A percentile compares a stretch with the other conserved stretches of the same genome.
Evolutionary conservation across 2,113 vertebrate species (phyloP).

Genomic region (Trematomus loennbergii): DNA sequence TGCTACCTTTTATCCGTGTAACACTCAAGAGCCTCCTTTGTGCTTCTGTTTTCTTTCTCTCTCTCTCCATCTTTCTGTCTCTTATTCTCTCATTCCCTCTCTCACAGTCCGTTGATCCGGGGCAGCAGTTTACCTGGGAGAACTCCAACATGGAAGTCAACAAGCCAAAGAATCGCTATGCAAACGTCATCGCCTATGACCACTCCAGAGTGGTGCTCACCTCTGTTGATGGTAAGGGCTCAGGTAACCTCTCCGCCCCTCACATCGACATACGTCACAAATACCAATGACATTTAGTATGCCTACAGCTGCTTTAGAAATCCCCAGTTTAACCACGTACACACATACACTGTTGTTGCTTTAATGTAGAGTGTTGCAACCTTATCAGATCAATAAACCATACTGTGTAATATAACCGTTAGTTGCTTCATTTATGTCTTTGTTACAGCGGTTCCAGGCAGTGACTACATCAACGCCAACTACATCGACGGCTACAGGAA

Average conservation of each 20-base stretch:
- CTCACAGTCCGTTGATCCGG: slow-evolving; percentile 93
- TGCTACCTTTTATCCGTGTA: slow-evolving; percentile 7
- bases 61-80: slow-evolving; percentile 18
- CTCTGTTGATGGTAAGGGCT: slow-evolving; percentile 91
- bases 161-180: slow-evolving; percentile 98
- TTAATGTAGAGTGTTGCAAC: not conserved
- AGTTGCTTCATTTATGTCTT: not conserved
- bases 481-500: slow-evolving; percentile 96
- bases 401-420: not conserved
- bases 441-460: slow-evolving; percentile 90
- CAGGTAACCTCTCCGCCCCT: slow-evolving; percentile 35
- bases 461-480: slow-evolving; percentile 96
- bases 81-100: not conserved
- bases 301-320: slow-evolving; percentile 18
- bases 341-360: not conserved
- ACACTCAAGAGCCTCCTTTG: slow-evolving; percentile 27
- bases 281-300: slow-evolving; percentile 8
- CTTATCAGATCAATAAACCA: not conserved
- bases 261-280: slow-evolving; percentile 23
- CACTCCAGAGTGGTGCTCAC: slow-evolving; percentile 96
- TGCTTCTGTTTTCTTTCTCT: slow-evolving; percentile 11
- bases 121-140: slow-evolving; percentile 98
- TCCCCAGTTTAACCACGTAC: not conserved
- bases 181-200: slow-evolving; percentile 96
- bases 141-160: slow-evolving; percentile 98